Percentiles rank a stretch among this genome's conserved stretches.
phyloP scores from a whole-genome alignment of 2,888 invertebrate species.

The Suillia variegata region DNA sequence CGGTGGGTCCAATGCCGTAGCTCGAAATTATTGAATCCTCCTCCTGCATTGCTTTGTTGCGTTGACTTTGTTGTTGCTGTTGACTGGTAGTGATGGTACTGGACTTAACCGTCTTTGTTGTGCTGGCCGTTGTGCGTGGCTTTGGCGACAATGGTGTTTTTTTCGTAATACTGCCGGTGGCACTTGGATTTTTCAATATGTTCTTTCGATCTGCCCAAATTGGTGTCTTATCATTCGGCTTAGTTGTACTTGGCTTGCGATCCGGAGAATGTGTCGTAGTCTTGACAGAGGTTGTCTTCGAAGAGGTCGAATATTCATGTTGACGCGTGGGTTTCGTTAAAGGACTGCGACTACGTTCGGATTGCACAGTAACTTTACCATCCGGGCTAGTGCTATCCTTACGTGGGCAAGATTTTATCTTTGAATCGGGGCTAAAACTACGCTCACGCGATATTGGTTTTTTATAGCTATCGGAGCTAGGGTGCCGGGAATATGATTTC shows the following conservation, averaged over 20 bases:
- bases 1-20: conserved; percentile 82
- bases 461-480: too few species aligned
- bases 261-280: conserved; percentile 52
- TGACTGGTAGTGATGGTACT: conserved; percentile 42
- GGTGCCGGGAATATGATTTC: too few species aligned
- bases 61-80: conserved; percentile 43
- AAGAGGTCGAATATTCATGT: conserved; percentile 10
- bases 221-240: conserved; percentile 35
- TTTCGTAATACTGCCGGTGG: conserved; percentile 1
- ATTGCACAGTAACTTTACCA: conserved; percentile 11
- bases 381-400: conserved; percentile 22
- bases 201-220: conserved; percentile 55
- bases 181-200: conserved; percentile 28
- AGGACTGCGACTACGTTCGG: conserved; percentile 25
- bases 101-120: conserved; percentile 61
- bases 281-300: conserved; percentile 51
- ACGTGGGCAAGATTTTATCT: conserved; percentile 64
- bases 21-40: conserved; percentile 76
- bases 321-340: conserved; percentile 10
- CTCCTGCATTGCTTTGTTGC: conserved; percentile 56
- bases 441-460: conserved; percentile 36
- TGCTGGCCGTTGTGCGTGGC: conserved; percentile 37
- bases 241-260: conserved; percentile 30
- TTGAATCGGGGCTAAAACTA: conserved; percentile 53
- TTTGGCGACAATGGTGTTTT: conserved; percentile 32